phyloP scores from a whole-genome alignment of 2,113 vertebrate species.

The Trematocara unimaculatum region DNA sequence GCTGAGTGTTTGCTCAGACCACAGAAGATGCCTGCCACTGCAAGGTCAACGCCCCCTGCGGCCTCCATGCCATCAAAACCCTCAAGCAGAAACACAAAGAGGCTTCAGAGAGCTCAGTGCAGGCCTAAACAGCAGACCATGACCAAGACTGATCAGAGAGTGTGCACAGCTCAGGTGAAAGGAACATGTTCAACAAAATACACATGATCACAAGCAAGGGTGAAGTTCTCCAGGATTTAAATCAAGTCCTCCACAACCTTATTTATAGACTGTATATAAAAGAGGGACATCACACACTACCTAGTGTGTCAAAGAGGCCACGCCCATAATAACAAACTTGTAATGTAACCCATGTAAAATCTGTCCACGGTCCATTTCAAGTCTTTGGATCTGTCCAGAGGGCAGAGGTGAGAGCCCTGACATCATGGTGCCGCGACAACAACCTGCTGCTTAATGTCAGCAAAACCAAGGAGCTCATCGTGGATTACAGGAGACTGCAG shows the following conservation, averaged over 20 bases:
- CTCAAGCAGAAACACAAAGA: constrained; percentile 40
- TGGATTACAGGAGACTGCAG: neutral
- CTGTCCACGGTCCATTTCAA: neutral
- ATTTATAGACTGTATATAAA: neutral
- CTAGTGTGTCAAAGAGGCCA: neutral
- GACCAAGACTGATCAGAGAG: neutral
- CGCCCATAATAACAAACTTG: neutral
- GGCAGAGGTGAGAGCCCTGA: neutral
- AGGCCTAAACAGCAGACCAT: neutral
- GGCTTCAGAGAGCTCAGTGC: neutral
- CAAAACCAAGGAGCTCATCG: rapidly evolving
- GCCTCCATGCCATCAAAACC: constrained; percentile 35
- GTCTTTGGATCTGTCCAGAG: neutral
- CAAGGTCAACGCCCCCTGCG: constrained; percentile 26
- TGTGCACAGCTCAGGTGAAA: neutral
- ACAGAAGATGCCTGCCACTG: constrained; percentile 25
- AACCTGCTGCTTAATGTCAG: neutral
- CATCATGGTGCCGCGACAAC: rapidly evolving
- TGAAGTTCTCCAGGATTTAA: neutral
- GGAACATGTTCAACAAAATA: neutral
- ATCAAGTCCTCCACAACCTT: neutral
- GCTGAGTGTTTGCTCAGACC: neutral
- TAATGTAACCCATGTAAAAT: neutral
- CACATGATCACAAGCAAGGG: neutral
- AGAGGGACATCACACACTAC: neutral